phyloP scores from a whole-genome alignment of 37 sponge, comb jelly and placozoan species.

The Aplysina aerophoba region DNA sequence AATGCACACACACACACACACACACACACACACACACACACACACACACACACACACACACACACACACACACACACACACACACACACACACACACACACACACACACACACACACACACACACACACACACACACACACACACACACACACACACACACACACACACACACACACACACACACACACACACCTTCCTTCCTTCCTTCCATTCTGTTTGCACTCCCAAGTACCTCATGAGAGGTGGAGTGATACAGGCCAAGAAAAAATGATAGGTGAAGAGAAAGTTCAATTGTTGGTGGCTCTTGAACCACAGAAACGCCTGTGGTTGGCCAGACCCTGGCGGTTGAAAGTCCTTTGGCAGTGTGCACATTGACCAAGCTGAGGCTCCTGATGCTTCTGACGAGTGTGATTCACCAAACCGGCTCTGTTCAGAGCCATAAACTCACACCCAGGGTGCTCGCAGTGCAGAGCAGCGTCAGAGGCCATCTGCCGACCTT shows the following conservation, averaged over 20 bases:
- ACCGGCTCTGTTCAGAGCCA: conserved; percentile 17
- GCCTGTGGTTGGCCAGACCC: not conserved
- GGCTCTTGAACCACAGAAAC: conserved; percentile 4
- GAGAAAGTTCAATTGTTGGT: not conserved
- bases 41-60: too few relatives aligned
- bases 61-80: too few relatives aligned
- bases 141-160: conserved; percentile 16
- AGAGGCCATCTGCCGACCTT: conserved; percentile 20
- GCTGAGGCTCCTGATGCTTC: conserved; percentile 1
- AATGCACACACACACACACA: too few relatives aligned
- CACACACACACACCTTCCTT: conserved; percentile 3
- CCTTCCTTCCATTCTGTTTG: not conserved
- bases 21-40: too few relatives aligned
- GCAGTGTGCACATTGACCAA: conserved; percentile 12
- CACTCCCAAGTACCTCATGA: not conserved
- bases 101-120: too few relatives aligned
- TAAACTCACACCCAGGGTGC: conserved; percentile 20
- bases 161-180: conserved; percentile 23
- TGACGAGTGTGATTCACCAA: not conserved
- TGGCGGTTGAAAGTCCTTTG: conserved; percentile 1
- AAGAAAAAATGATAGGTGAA: not conserved
- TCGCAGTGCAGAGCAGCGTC: conserved; percentile 3
- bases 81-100: too few relatives aligned
- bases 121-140: not conserved
- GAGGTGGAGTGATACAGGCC: conserved; percentile 12